Evolutionary conservation across 1,140 invertebrate species (phyloP).

Genomic region (Samia ricini): DNA sequence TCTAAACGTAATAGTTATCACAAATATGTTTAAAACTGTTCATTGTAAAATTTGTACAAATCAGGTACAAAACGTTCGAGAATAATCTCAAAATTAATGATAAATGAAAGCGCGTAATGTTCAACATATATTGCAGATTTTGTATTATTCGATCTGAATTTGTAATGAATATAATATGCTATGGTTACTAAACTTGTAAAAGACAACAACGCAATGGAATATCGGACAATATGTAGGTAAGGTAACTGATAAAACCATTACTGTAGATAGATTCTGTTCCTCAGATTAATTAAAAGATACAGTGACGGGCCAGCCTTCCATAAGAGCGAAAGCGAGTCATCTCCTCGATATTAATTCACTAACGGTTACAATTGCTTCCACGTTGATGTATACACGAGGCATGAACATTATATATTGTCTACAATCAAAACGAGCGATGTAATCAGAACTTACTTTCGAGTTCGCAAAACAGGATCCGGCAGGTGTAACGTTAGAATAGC

Average conservation of each 20-base stretch:
- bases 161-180: neutral
- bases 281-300: slow-evolving; percentile 76
- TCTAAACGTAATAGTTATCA: too few relatives aligned
- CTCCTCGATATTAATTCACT: slow-evolving; percentile 42
- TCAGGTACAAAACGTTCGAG: too few relatives aligned
- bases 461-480: slow-evolving; percentile 26
- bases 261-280: slow-evolving; percentile 69
- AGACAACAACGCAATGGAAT: slow-evolving; percentile 35
- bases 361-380: slow-evolving; percentile 27
- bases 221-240: slow-evolving; percentile 44
- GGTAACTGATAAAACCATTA: slow-evolving; percentile 62
- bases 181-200: neutral
- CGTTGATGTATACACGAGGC: slow-evolving; percentile 20
- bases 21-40: too few relatives aligned
- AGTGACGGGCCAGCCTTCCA: slow-evolving; percentile 38
- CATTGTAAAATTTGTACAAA: too few relatives aligned
- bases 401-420: slow-evolving; percentile 4
- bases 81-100: too few relatives aligned
- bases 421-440: slow-evolving; percentile 32
- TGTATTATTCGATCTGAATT: neutral
- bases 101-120: too few relatives aligned
- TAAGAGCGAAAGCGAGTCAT: slow-evolving; percentile 67
- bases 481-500: slow-evolving; percentile 62
- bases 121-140: neutral
- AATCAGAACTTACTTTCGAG: slow-evolving; percentile 16